Evolutionary conservation across 1,140 invertebrate genomes (phyloP), one percentile per base, ranked within the genome.

Genomic region (Ectropis grisescens): DNA sequence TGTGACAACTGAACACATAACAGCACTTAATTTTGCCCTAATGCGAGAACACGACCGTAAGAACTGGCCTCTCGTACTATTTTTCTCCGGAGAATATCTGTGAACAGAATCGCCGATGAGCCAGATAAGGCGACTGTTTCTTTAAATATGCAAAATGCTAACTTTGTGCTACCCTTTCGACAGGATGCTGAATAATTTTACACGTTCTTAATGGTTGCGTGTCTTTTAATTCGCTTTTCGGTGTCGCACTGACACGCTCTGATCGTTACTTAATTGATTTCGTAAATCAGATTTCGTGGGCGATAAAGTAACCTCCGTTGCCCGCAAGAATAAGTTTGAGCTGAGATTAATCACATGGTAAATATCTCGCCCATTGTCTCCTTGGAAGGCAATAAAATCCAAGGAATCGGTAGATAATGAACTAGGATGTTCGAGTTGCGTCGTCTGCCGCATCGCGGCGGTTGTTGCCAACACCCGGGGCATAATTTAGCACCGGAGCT

Each of bases 71-170:
- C 58, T 55, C 49, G 58, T 57, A 51, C 39, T 4, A 48, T 74
- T 79, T 74, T 74, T 65, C 66, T 51, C 56, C 25, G 31, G 48
- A 37, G 45, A 67, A 61, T 80, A 76, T 74, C 70, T 70, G 53
- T 42, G 54, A 48, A 57, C 52, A 25, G 64, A 66, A 74, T 75
- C 65, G 54, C 37, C 58, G 76, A 81, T 81, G 58, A 66, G 53
- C 58, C 58, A 59, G 76, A 81, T 81, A 81, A 76, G 66, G 71
- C 41, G 37, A 41, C 54, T 64, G 68, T 74, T 58, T 64, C 65
- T 76, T 81, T 76, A 75, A 74, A 70, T 78, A 80, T 78, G 75
- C 72, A 75, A 70, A 80, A 58, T 61, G 68, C 58, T 70, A 78
- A 78, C 70, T 76, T 75, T 74, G 70, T 57, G 47, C 49, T 54